Conservation (phyloP, 2,797 vertebrate species). For the Sparidentex hasta region DNA sequence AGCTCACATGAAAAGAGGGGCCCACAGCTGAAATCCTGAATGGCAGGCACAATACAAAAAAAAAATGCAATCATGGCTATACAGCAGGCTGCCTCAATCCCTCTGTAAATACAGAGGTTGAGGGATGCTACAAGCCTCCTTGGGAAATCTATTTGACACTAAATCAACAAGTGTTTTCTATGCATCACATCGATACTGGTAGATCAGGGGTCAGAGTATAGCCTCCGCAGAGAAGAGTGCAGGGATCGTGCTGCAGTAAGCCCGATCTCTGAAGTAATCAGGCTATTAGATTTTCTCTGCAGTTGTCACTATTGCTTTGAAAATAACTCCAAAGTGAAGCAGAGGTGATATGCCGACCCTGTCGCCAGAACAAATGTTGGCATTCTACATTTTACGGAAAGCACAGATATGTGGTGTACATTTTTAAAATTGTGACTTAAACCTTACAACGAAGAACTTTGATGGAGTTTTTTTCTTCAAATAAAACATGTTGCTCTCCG, state of each 20-base stretch:
- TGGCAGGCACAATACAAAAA: constrained; percentile 46
- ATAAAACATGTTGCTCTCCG: too few relatives aligned
- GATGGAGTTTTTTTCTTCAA: too few relatives aligned
- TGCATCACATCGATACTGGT: constrained; percentile 16
- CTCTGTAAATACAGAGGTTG: constrained; percentile 47
- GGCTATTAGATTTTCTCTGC: neutral
- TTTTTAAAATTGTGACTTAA: too few relatives aligned
- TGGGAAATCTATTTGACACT: constrained; percentile 23
- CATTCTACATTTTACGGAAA: too few relatives aligned
- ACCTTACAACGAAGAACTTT: too few relatives aligned
- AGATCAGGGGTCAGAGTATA: constrained; percentile 6
- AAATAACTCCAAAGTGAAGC: neutral
- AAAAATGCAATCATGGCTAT: constrained; percentile 59
- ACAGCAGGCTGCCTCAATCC: constrained; percentile 53
- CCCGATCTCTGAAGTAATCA: neutral
- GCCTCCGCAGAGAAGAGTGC: neutral
- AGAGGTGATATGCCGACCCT: neutral
- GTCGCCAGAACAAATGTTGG: too few relatives aligned
- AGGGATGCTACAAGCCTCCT: constrained; percentile 24
- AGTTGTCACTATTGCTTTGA: constrained; percentile 3
- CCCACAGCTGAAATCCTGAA: constrained; percentile 59
- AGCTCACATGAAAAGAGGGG: constrained; percentile 40
- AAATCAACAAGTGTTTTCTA: constrained; percentile 24
- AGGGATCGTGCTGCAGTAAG: constrained; percentile 6
- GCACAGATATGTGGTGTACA: too few relatives aligned